These are phyloP conservation scores for Pluvialis apricaria DNA, from an alignment of 2,113 vertebrate genomes.

Conservation along the genomic window DNA sequence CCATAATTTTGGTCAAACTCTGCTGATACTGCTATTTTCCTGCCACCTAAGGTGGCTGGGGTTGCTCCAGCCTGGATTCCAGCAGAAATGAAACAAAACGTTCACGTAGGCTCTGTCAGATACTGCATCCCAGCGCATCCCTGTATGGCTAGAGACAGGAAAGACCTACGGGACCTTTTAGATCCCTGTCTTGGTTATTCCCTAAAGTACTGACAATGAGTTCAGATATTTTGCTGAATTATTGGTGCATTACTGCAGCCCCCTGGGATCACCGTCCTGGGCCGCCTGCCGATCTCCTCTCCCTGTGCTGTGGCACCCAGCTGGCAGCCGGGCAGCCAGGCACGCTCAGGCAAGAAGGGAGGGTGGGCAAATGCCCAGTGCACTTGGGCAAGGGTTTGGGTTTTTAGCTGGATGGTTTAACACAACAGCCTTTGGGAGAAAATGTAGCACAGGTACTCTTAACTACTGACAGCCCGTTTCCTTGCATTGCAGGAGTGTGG, in stretches of 20 bases:
- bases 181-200: not conserved
- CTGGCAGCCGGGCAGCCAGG: rapidly evolving
- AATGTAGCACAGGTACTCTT: not conserved
- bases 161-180: not conserved
- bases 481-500: not conserved
- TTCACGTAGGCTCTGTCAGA: not conserved
- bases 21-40: not conserved
- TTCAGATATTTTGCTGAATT: not conserved
- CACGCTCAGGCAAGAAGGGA: not conserved
- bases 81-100: not conserved
- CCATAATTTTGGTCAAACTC: not conserved
- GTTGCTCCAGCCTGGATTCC: not conserved
- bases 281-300: not conserved
- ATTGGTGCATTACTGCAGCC: rapidly evolving
- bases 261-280: rapidly evolving
- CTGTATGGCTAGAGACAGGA: not conserved
- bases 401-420: not conserved
- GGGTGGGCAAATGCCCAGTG: rapidly evolving
- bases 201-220: not conserved
- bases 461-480: not conserved
- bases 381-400: rapidly evolving
- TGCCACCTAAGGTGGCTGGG: not conserved
- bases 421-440: not conserved
- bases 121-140: not conserved
- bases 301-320: rapidly evolving